phyloP scores from a whole-genome alignment of 2,888 invertebrate species.

The Acheta domesticus region DNA sequence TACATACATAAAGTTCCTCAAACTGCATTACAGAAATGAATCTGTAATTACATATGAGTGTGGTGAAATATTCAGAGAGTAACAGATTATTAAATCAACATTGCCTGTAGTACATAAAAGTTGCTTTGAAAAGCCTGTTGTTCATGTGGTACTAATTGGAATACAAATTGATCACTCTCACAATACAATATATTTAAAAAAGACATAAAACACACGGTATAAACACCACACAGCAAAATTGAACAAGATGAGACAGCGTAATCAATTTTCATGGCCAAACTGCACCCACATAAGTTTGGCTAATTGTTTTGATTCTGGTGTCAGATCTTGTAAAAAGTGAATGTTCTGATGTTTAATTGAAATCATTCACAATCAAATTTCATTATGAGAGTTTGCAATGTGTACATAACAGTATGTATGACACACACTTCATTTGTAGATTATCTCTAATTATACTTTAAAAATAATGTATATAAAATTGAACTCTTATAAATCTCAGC shows the following conservation, averaged over 20 bases:
- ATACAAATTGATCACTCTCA: too few relatives aligned
- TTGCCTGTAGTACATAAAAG: too few relatives aligned
- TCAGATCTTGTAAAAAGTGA: background rate
- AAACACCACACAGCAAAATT: too few relatives aligned
- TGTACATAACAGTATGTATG: slow-evolving; percentile 25
- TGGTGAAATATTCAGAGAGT: too few relatives aligned
- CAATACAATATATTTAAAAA: too few relatives aligned
- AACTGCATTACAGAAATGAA: too few relatives aligned
- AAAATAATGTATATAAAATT: slow-evolving; percentile 31
- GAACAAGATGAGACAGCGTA: too few relatives aligned
- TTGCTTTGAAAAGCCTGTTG: too few relatives aligned
- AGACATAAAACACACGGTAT: too few relatives aligned
- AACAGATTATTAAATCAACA: too few relatives aligned
- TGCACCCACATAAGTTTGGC: slow-evolving; percentile 34
- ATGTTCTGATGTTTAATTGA: background rate
- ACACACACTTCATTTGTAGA: slow-evolving; percentile 25
- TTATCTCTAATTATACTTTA: slow-evolving; percentile 18
- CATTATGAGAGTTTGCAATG: background rate
- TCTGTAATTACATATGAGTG: too few relatives aligned
- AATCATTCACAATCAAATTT: background rate
- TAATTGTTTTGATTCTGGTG: background rate
- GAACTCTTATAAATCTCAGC: slow-evolving; percentile 20
- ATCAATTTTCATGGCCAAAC: slow-evolving; percentile 5
- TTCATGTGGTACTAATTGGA: too few relatives aligned
- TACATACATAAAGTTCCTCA: background rate